A percentile compares a stretch with the other conserved stretches of the same genome.
Conservation (phyloP, 2,888 invertebrate genomes). For the Dasysyrphus albostriatus region DNA sequence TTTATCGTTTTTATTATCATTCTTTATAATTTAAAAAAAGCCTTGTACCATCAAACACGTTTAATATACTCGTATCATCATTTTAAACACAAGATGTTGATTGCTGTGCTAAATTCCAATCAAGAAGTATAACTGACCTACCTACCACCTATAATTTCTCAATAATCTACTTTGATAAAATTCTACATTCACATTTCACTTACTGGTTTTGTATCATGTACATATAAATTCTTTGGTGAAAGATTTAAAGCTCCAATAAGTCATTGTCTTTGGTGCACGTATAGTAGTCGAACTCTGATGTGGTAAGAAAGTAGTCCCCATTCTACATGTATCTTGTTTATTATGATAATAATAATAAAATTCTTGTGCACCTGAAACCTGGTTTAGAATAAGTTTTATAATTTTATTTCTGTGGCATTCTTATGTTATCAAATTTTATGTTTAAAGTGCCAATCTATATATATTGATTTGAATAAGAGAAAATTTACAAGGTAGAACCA, state of each 20-base stretch:
- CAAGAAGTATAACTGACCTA: slow-evolving; percentile 6
- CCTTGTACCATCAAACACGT: no score
- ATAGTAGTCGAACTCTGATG: background rate
- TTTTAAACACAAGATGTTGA: no score
- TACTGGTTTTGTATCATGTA: background rate
- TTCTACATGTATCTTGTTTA: background rate
- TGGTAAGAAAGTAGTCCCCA: background rate
- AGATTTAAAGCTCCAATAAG: slow-evolving; percentile 7
- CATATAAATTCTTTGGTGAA: background rate
- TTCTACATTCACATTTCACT: background rate
- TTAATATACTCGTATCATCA: no score
- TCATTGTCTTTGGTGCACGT: background rate
- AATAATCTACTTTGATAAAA: slow-evolving; percentile 4
- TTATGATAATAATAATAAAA: background rate
- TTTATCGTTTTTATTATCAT: no score
- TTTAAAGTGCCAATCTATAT: background rate
- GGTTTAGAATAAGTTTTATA: slow-evolving; percentile 3
- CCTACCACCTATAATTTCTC: background rate
- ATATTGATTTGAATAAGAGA: background rate
- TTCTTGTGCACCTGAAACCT: slow-evolving; percentile 11
- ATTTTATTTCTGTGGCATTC: background rate
- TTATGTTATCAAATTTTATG: background rate
- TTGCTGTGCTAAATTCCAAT: slow-evolving; percentile 14
- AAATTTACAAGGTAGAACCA: background rate
- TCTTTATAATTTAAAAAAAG: no score